Base-by-base conservation (phyloP, 2,113 vertebrate species). In the Actenoides hombroni region DNA sequence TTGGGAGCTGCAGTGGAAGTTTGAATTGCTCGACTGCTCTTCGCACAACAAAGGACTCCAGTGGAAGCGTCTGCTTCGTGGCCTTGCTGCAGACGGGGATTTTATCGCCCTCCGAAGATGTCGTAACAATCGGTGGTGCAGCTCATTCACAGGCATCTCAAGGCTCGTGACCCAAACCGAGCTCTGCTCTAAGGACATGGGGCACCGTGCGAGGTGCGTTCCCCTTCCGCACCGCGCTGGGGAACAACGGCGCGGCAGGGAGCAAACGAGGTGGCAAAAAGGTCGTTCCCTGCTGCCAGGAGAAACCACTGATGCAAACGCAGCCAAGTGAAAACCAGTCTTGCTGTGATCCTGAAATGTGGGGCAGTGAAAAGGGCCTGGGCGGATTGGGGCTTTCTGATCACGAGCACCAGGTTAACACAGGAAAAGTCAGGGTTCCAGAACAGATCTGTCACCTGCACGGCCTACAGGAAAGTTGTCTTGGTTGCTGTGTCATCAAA, bases 171-270 rank as follows among this genome's bases (percentile, higher is more conserved):
- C 40, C 54, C 26, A 33, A 37, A 25, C 37, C 46, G 33, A 24
- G 5, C 20, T 33, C 54, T 48, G 60, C 61, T 53, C 25, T 3
- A 40, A 60, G 35, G 53, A 56, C 67, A 16, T 3, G 0, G 13
- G 57, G 57, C 54, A 67, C 35, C 49, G 46, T 25, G 6, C 40
- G 39, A 1, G 1, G 16, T 25, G 0, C 2, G 5, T 23, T 76
- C 79, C 60, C 37, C 46, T 82, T 31, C 40, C 54, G 29, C 35
- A 44, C 20, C 31, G 21, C 4, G 5, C 77, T 48, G 73, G n/a
- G 29, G 26, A 61, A 12, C 10, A 87, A 18, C 53, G 56, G 44
- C 7, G 1, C 6, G 48, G 17, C 35, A 49, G 33, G 19, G 29
- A 19, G 2, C 35, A 39, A 91, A 51, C 12, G 56, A 26, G 0